Evolutionary conservation across 92 coral and sea anemone species (phyloP).

Genomic region (Zoanthus gigantus): DNA sequence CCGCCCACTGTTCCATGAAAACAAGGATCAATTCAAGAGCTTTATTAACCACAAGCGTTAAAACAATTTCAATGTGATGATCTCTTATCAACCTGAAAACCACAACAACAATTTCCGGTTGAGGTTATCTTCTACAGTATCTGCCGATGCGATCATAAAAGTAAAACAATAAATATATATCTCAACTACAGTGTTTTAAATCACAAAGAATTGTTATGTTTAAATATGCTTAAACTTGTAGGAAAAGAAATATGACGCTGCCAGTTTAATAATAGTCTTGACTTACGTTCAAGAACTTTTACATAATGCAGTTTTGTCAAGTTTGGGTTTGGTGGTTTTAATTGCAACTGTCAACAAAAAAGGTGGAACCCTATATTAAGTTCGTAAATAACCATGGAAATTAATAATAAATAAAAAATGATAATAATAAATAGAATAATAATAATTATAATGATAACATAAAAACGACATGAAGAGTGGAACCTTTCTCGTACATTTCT

Average conservation of each 20-base stretch:
- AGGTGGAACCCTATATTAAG: not conserved
- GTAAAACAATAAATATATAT: not conserved
- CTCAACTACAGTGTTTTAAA: not conserved
- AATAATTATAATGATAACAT: too few relatives aligned
- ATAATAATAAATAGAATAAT: too few relatives aligned
- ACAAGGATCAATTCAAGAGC: not conserved
- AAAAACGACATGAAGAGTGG: too few relatives aligned
- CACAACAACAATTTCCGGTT: conserved; percentile 25
- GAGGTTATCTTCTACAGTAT: conserved; percentile 8
- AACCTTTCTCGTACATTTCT: too few relatives aligned
- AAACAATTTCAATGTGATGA: not conserved
- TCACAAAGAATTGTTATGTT: not conserved
- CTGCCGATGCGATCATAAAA: conserved; percentile 9
- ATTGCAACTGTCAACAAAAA: not conserved
- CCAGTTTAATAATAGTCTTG: not conserved
- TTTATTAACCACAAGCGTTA: conserved; percentile 20
- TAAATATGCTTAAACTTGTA: too few relatives aligned
- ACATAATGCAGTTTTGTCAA: not conserved
- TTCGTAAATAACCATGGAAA: too few relatives aligned
- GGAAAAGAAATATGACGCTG: not conserved
- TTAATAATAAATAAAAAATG: too few relatives aligned
- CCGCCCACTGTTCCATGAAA: not conserved
- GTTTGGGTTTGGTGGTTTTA: not conserved
- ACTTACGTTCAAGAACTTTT: not conserved
- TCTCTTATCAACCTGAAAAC: conserved; percentile 13